Conservation (phyloP, 2,113 vertebrate genomes). For the Hiodon tergisus region DNA sequence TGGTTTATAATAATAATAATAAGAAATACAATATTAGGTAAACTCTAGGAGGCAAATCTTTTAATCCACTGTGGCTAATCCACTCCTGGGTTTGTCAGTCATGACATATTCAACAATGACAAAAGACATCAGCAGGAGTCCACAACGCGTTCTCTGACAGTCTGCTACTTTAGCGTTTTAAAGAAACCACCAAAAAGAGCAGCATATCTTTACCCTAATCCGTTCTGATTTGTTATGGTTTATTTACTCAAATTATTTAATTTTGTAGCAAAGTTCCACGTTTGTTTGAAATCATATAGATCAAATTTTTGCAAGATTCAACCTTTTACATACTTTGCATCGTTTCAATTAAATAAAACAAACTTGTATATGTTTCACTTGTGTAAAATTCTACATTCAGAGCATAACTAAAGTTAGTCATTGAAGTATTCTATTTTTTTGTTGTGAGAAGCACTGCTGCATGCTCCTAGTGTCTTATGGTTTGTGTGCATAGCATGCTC, state of each 20-base stretch:
- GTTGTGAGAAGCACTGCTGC: not conserved
- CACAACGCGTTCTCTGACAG: conserved; percentile 73
- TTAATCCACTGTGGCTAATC: conserved; percentile 98
- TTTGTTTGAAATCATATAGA: too few species aligned
- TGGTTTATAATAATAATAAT: conserved; percentile 40
- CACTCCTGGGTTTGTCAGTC: conserved; percentile 85
- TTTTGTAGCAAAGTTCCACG: conserved; percentile 1
- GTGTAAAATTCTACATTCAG: not conserved
- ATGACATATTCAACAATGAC: conserved; percentile 80
- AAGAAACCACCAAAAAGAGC: conserved; percentile 46
- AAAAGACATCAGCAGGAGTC: conserved; percentile 81
- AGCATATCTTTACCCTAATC: conserved; percentile 29
- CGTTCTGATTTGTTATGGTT: conserved; percentile 13
- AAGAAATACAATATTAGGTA: conserved; percentile 64
- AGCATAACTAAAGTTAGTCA: not conserved
- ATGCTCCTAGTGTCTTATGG: not conserved
- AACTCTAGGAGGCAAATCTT: conserved; percentile 81
- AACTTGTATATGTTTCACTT: too few species aligned
- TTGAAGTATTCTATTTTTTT: not conserved
- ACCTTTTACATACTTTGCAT: not conserved
- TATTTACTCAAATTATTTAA: conserved; percentile 7
- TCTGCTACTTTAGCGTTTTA: conserved; percentile 51
- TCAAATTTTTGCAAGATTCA: too few species aligned
- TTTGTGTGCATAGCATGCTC: not conserved
- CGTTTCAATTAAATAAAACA: not conserved